These are phyloP conservation scores for Discoglossus pictus DNA, from an alignment of 2,797 vertebrate genomes.

Conservation along the genomic window DNA sequence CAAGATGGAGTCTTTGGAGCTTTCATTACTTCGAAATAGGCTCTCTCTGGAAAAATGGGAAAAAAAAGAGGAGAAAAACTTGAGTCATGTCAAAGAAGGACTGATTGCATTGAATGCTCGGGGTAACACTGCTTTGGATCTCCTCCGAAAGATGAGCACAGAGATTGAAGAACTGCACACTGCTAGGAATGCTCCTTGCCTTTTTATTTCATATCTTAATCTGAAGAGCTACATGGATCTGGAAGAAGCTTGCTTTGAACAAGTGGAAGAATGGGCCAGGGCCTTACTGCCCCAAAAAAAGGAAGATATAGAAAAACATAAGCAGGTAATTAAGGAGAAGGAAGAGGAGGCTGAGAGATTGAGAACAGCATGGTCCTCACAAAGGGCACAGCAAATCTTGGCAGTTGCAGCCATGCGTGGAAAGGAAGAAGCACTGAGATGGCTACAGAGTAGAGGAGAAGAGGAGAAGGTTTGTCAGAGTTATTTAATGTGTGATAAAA, in stretches of 20 bases:
- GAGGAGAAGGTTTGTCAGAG: constrained; percentile 36
- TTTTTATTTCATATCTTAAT: constrained; percentile 18
- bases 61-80: constrained; percentile 16
- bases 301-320: constrained; percentile 13
- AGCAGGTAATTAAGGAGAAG: not conserved
- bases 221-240: constrained; percentile 7
- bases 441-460: constrained; percentile 3
- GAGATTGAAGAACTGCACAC: constrained; percentile 4
- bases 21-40: not conserved
- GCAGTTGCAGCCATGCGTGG: constrained; percentile 5
- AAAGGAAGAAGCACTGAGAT: constrained; percentile 11
- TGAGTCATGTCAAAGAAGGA: not conserved
- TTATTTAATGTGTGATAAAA: not conserved
- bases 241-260: constrained; percentile 20
- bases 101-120: constrained; percentile 2
- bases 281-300: not conserved
- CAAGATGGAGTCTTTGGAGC: constrained; percentile 27
- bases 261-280: constrained; percentile 12
- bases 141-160: not conserved
- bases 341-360: constrained; percentile 21
- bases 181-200: too few relatives aligned
- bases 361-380: constrained; percentile 29
- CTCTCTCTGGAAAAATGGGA: constrained; percentile 9
- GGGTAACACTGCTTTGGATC: constrained; percentile 2
- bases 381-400: constrained; percentile 16